Evolutionary conservation across 1,140 invertebrate species (phyloP).

Genomic region (Lordiphosa clarofinis): DNA sequence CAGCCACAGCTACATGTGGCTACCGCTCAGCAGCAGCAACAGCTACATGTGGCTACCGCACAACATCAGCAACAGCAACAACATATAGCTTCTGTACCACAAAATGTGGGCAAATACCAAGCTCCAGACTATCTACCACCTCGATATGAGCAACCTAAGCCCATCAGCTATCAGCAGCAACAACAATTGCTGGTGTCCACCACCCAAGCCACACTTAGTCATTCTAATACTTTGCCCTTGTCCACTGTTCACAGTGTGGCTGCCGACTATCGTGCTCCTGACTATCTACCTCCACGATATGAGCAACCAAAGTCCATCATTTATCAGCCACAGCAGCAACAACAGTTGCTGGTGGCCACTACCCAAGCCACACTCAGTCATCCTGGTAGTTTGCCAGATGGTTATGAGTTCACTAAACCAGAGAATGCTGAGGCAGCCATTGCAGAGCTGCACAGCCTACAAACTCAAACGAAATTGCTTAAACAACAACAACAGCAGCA

Average conservation of each 20-base stretch:
- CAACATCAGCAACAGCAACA: background rate
- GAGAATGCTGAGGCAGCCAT: conserved; percentile 68
- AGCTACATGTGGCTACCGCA: background rate
- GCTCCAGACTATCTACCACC: conserved; percentile 60
- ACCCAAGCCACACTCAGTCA: conserved; percentile 23
- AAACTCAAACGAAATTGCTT: conserved; percentile 54
- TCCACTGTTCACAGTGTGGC: too few relatives aligned
- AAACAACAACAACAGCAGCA: conserved; percentile 41
- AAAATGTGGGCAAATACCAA: conserved; percentile 24
- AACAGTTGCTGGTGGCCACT: conserved; percentile 18
- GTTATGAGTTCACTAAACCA: conserved; percentile 65
- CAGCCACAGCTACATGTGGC: conserved; percentile 4
- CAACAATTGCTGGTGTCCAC: conserved; percentile 22
- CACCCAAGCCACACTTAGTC: conserved; percentile 22
- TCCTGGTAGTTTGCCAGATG: conserved; percentile 52
- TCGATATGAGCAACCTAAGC: conserved; percentile 39
- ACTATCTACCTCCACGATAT: conserved; percentile 61
- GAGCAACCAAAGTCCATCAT: conserved; percentile 27
- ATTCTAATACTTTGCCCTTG: too few relatives aligned
- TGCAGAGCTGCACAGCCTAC: conserved; percentile 66
- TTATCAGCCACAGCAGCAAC: conserved; percentile 31
- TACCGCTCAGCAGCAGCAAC: background rate
- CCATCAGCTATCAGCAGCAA: conserved; percentile 24
- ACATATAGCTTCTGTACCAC: conserved; percentile 3
- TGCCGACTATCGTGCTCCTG: conserved; percentile 45